Conservation (phyloP, 2,888 invertebrate genomes). For the Apamea crenata region DNA sequence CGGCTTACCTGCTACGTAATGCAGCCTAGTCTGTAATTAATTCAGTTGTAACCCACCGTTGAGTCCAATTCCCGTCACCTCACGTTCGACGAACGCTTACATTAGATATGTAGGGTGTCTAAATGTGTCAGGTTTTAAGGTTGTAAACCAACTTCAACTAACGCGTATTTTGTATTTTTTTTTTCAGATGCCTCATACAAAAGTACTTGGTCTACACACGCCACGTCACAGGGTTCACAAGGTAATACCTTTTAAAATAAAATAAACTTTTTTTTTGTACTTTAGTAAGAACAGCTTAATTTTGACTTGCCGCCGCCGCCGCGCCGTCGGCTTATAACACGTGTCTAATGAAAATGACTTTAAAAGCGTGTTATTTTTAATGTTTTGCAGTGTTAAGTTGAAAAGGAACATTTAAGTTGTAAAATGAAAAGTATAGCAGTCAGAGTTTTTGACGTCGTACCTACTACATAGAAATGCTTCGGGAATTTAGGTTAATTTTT, state of each 20-base stretch:
- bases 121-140: neutral
- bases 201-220: conserved; percentile 95
- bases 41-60: neutral
- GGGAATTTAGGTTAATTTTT: neutral
- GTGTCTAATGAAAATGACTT: conserved; percentile 20
- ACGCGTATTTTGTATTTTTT: conserved; percentile 67
- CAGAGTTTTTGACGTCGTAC: neutral
- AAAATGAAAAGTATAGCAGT: neutral
- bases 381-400: conserved; percentile 4
- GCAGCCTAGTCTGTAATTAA: neutral
- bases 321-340: conserved; percentile 1
- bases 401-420: neutral
- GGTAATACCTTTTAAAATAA: conserved; percentile 87
- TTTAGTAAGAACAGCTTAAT: conserved; percentile 18
- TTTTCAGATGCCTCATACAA: conserved; percentile 96
- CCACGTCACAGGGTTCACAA: conserved; percentile 93
- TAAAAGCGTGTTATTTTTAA: conserved; percentile 1
- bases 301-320: neutral
- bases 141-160: neutral
- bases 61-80: neutral
- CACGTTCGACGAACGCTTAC: neutral
- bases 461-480: neutral
- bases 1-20: neutral
- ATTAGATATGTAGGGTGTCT: neutral
- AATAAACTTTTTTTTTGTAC: neutral